Base-by-base conservation (phyloP, 1,140 invertebrate genomes). In the Aphelinus certus region DNA sequence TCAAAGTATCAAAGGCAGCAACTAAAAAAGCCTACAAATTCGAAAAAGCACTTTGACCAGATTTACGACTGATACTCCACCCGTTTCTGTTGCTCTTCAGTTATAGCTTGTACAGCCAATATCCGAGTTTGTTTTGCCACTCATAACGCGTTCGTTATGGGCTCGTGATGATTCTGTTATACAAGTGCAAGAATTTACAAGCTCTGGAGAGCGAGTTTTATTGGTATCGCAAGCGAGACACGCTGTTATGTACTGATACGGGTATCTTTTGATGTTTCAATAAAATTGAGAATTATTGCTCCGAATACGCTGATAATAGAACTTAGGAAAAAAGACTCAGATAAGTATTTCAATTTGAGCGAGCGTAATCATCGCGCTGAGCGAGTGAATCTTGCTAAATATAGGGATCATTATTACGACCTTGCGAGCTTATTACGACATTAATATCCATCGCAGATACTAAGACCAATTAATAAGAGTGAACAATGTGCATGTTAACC, bases 21-120 rank as follows among this genome's bases (percentile, higher is more conserved):
- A 10, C 9, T n/a, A 47, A 73, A 26, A 67, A 60, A 68, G 64
- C 65, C 56, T 62, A 63, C 65, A 69, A 75, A 64, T 64, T 70
- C 46, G 46, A 46, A 63, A 75, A 68, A 65, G 10, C 66, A 57
- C 60, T 75, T 75, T 43, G 4, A 2, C 26, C 2, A 3, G 47
- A 70, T 58, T 75, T 75, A 64, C 46, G 55, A 65, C 7, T 43
- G 26, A 56, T 26, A 57, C 10, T 65, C 53, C 58, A 68, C 7
- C 26, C 26, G 10, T 46, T 64, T 57, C 57, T 51, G 26, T 47
- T 47, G 56, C 47, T 10, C 48, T 56, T 43, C 3, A 9, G n/a
- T 6, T 42, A 62, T 49, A 48, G 7, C 2, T 4, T 2, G 45
- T 53, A 26, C 43, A 9, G 64, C 65, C 42, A 48, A 67, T 55